phyloP scores from a whole-genome alignment of 1,140 invertebrate genomes.

The Trigoniulus corallinus region DNA sequence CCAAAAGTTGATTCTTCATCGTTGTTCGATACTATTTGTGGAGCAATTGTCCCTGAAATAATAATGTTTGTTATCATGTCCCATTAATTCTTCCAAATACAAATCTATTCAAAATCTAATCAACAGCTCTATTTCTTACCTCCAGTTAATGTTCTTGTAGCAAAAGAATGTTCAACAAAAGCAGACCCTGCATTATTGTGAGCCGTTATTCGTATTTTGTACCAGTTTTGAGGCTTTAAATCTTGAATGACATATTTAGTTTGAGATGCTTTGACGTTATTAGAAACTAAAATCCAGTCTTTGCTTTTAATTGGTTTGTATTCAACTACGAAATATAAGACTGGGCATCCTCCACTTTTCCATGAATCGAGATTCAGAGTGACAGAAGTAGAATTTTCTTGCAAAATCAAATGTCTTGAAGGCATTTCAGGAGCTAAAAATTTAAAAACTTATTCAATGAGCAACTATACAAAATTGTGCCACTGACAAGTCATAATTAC shows the following conservation, averaged over 20 bases:
- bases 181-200: slow-evolving; percentile 84
- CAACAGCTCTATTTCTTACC: slow-evolving; percentile 28
- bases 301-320: slow-evolving; percentile 22
- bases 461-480: background rate
- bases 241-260: slow-evolving; percentile 27
- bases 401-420: slow-evolving; percentile 10
- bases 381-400: slow-evolving; percentile 24
- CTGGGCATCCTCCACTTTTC: slow-evolving; percentile 26
- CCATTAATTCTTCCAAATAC: too few relatives aligned
- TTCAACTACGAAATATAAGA: slow-evolving; percentile 24
- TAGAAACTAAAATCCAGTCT: slow-evolving; percentile 17
- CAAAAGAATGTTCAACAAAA: slow-evolving; percentile 63
- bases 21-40: too few relatives aligned
- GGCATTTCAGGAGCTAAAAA: slow-evolving; percentile 18
- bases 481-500: background rate
- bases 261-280: slow-evolving; percentile 13
- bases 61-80: too few relatives aligned
- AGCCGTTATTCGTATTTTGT: slow-evolving; percentile 68
- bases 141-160: slow-evolving; percentile 37
- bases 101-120: too few relatives aligned
- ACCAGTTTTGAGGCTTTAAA: slow-evolving; percentile 64
- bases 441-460: background rate
- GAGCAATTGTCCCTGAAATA: too few relatives aligned
- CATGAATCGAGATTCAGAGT: slow-evolving; percentile 25
- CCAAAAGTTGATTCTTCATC: too few relatives aligned